Evolutionary conservation across 1,140 invertebrate genomes (phyloP).

Genomic region (Trialeurodes vaporariorum): DNA sequence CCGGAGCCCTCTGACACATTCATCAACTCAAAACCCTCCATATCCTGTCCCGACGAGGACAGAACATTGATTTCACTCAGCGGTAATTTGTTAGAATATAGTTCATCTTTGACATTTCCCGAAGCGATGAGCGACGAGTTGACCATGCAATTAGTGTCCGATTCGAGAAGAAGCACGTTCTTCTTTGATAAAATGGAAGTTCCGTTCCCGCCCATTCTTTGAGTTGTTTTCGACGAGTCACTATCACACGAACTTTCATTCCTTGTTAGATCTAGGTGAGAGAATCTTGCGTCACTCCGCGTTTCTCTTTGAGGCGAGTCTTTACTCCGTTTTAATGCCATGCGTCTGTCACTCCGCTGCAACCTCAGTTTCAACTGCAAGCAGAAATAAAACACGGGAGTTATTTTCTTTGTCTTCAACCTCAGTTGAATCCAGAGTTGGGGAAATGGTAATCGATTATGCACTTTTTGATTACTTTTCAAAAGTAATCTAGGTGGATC

Average conservation of each 20-base stretch:
- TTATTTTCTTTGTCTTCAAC: too few species aligned
- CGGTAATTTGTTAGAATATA: not conserved
- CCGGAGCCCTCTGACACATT: not conserved
- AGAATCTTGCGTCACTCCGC: not conserved
- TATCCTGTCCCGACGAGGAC: not conserved
- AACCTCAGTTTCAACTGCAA: not conserved
- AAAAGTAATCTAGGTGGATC: too few species aligned
- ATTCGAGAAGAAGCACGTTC: not conserved
- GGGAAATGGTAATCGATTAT: too few species aligned
- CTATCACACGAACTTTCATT: not conserved
- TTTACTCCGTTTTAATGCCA: not conserved
- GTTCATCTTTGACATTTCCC: not conserved
- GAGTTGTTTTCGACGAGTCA: not conserved
- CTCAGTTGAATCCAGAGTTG: too few species aligned
- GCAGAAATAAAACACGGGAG: too few species aligned
- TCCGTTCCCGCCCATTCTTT: not conserved
- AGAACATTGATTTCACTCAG: not conserved
- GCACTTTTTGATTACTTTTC: too few species aligned
- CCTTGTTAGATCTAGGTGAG: too few species aligned
- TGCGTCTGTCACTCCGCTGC: not conserved
- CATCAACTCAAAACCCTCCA: not conserved
- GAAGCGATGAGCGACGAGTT: not conserved
- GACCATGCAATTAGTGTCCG: not conserved
- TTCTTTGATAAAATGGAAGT: not conserved
- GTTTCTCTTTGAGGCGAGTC: not conserved